Evolutionary conservation across 2,113 vertebrate species (phyloP).

Genomic region (Hippolais icterina): DNA sequence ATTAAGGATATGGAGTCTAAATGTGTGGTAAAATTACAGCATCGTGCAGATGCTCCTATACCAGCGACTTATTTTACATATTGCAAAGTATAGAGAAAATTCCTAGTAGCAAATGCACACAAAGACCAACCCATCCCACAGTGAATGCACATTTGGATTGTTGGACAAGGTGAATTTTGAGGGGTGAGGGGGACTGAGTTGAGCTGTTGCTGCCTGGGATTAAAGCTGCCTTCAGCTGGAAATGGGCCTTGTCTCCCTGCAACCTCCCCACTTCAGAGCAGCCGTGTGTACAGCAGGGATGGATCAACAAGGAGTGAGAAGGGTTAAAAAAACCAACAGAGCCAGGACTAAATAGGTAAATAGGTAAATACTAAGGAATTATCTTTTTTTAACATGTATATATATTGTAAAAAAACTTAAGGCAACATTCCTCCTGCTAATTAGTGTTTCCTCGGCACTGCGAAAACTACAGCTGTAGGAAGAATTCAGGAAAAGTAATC

Average conservation of each 20-base stretch:
- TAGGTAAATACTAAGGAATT: neutral
- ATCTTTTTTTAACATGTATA: neutral
- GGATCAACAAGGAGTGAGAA: neutral
- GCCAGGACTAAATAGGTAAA: neutral
- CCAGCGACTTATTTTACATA: slow-evolving; percentile 24
- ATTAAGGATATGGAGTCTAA: slow-evolving; percentile 68
- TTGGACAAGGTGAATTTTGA: neutral
- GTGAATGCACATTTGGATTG: neutral
- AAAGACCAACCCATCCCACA: neutral
- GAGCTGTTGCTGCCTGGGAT: neutral
- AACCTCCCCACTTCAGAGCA: neutral
- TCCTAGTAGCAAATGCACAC: neutral
- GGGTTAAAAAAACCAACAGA: slow-evolving; percentile 25
- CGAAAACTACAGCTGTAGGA: slow-evolving; percentile 56
- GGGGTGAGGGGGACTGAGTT: neutral
- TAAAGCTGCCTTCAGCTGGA: neutral
- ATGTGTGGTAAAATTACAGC: slow-evolving; percentile 44
- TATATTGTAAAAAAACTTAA: slow-evolving; percentile 28
- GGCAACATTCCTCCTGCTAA: slow-evolving; percentile 60
- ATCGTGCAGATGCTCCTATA: slow-evolving; percentile 63
- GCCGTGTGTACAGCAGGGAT: neutral
- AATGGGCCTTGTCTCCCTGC: neutral
- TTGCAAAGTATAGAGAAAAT: slow-evolving; percentile 10
- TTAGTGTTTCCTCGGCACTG: slow-evolving; percentile 62
- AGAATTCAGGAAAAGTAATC: slow-evolving; percentile 74